Evolutionary conservation across 2,113 vertebrate genomes (phyloP).

Genomic region (Talpa occidentalis): DNA sequence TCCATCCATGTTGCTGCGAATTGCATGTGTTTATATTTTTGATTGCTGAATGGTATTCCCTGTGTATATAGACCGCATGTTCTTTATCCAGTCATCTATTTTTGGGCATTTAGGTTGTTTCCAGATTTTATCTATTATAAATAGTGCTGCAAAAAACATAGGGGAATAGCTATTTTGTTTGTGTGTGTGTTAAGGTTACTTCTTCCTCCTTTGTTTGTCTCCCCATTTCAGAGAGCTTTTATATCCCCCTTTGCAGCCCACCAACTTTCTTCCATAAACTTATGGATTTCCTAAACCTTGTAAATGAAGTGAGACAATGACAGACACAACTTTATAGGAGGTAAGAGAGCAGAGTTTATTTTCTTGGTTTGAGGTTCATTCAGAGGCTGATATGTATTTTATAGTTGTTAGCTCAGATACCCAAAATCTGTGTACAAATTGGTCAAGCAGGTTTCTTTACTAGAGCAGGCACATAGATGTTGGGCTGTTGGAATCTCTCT

Average conservation of each 20-base stretch:
- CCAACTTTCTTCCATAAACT: background rate
- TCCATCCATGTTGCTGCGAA: too few relatives aligned
- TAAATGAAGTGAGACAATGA: background rate
- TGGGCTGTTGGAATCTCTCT: background rate
- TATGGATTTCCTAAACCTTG: background rate
- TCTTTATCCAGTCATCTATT: too few relatives aligned
- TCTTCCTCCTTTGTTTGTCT: background rate
- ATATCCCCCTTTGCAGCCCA: background rate
- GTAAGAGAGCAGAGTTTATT: background rate
- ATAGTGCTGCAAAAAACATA: too few relatives aligned
- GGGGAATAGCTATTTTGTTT: too few relatives aligned
- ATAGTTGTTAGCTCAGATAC: background rate
- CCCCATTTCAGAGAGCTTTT: background rate
- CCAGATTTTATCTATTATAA: too few relatives aligned
- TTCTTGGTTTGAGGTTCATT: background rate
- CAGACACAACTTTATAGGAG: background rate
- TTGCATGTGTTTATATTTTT: too few relatives aligned
- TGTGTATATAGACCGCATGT: too few relatives aligned
- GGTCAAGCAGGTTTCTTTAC: background rate
- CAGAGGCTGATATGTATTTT: background rate
- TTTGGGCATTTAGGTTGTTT: too few relatives aligned
- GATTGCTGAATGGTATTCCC: too few relatives aligned
- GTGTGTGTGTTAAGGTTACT: conserved; percentile 17
- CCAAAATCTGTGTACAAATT: background rate
- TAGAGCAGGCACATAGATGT: background rate